Base-by-base conservation (phyloP, 30 jellyfish, hydroid and myxozoan genomes). In the Cassiopea xamachana region DNA sequence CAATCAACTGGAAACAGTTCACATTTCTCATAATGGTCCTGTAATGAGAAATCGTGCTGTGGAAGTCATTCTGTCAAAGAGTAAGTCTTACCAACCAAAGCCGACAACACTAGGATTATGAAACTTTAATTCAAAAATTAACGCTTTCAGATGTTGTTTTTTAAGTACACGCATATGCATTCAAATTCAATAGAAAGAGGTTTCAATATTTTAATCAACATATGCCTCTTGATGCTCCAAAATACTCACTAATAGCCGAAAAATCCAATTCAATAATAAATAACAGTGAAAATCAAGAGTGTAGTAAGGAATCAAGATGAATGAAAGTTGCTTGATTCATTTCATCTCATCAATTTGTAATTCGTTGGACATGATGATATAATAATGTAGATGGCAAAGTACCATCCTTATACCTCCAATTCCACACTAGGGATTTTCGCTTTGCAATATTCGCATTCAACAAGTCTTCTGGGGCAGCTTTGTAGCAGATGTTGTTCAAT, bases 361-460 rank as follows among this genome's bases (percentile, higher is more conserved):
- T 10, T 55, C 64, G 64, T 0, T 55, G 12, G 10, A 55, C 10
- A 55, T 55, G 64, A 10, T 10, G 7, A 6, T 55, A 0, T 10
- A 55, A 55, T 55, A 64, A 64, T 0, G 74, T 2, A 64, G 15
- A 64, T 0, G 27, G 15, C 74, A 4, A 2, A 27, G 15, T 17
- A 64, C 15, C 8, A 64, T 17, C 43, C 2, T 64, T 2, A 64
- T 64, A 64, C 74, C 74, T 64, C 39, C 19, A 64, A 2, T 9
- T 64, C 74, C 15, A 0, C 74, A 64, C 2, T 9, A 0, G 74
- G 74, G 39, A 71, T 71, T 71, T n/a, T 43, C 0, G 7, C n/a
- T 16, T 71, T 71, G 55, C 80, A 71, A 19, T 71, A 71, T 71
- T 71, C 80, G 15, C 80, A 71, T 71, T 71, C 55, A 8, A 71